Conservation (phyloP, 2,888 invertebrate species). For the Synergus itoensis region DNA sequence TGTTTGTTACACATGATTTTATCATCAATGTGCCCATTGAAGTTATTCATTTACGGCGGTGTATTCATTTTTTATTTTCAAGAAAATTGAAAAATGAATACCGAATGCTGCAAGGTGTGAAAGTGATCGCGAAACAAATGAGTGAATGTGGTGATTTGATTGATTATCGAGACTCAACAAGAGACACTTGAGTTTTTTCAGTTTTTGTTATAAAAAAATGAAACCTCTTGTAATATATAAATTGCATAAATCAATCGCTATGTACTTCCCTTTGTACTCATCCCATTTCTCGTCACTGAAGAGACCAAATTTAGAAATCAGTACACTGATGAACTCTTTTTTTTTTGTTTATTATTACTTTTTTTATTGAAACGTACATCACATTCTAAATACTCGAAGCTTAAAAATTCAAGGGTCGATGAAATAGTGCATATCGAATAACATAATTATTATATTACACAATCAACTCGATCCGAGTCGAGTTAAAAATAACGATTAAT, state of each 20-base stretch:
- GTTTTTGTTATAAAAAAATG: slow-evolving; percentile 54
- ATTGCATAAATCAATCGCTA: slow-evolving; percentile 65
- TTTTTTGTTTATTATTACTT: slow-evolving; percentile 41
- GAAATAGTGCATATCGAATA: slow-evolving; percentile 40
- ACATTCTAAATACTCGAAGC: slow-evolving; percentile 12
- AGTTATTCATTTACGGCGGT: slow-evolving; percentile 45
- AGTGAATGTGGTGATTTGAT: slow-evolving; percentile 39
- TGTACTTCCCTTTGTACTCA: slow-evolving; percentile 50
- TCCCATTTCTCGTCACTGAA: slow-evolving; percentile 16
- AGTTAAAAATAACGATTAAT: not conserved
- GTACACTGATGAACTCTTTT: not conserved
- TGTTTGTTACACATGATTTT: slow-evolving; percentile 66
- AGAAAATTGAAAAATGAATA: slow-evolving; percentile 43
- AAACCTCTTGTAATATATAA: slow-evolving; percentile 67
- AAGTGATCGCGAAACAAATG: slow-evolving; percentile 44
- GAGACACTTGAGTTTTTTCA: slow-evolving; percentile 51
- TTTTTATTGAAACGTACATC: slow-evolving; percentile 45
- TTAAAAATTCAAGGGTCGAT: slow-evolving; percentile 11
- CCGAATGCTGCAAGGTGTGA: slow-evolving; percentile 39
- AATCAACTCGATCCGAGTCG: not conserved
- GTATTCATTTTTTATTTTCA: slow-evolving; percentile 43
- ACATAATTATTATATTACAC: slow-evolving; percentile 11
- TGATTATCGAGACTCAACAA: slow-evolving; percentile 48
- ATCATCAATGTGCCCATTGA: slow-evolving; percentile 69
- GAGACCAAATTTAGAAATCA: not conserved